Conservation (phyloP, 2,797 vertebrate genomes). For the Enteromius radiatus region DNA sequence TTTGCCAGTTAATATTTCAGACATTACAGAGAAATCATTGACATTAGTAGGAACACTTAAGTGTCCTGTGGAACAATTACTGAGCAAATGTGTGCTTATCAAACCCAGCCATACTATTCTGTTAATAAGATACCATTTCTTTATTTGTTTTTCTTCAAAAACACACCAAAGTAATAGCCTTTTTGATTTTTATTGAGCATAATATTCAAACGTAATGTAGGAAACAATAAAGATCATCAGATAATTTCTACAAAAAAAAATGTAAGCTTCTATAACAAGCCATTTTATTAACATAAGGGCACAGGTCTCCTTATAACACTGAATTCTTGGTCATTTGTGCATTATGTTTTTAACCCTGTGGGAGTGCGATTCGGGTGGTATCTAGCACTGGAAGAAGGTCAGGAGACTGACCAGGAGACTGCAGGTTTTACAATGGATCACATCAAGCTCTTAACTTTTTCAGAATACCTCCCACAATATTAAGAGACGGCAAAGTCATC, state of each 20-base stretch:
- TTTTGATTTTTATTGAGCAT: slow-evolving; percentile 8
- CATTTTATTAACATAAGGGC: slow-evolving; percentile 19
- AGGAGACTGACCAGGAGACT: not conserved
- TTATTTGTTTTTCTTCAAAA: slow-evolving; percentile 23
- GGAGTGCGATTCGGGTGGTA: not conserved
- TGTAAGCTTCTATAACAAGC: slow-evolving; percentile 18
- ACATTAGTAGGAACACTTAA: not conserved
- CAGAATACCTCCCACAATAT: not conserved
- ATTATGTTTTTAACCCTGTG: not conserved
- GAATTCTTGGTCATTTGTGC: slow-evolving; percentile 17
- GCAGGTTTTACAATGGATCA: not conserved
- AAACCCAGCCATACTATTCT: not conserved
- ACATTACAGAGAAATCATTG: not conserved
- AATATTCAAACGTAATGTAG: slow-evolving; percentile 9
- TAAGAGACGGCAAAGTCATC: not conserved
- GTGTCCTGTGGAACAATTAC: not conserved
- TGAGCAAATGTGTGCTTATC: not conserved
- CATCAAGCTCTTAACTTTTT: not conserved
- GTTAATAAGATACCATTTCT: not conserved
- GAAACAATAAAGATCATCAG: slow-evolving; percentile 29
- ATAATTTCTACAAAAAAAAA: not conserved
- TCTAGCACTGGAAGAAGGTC: not conserved
- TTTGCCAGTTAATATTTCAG: slow-evolving; percentile 7
- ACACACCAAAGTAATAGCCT: slow-evolving; percentile 2
- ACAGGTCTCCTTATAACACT: slow-evolving; percentile 4